Evolutionary conservation across 2,888 invertebrate species (phyloP), one percentile per base, ranked within the genome.

Genomic region (Hesperia comma): DNA sequence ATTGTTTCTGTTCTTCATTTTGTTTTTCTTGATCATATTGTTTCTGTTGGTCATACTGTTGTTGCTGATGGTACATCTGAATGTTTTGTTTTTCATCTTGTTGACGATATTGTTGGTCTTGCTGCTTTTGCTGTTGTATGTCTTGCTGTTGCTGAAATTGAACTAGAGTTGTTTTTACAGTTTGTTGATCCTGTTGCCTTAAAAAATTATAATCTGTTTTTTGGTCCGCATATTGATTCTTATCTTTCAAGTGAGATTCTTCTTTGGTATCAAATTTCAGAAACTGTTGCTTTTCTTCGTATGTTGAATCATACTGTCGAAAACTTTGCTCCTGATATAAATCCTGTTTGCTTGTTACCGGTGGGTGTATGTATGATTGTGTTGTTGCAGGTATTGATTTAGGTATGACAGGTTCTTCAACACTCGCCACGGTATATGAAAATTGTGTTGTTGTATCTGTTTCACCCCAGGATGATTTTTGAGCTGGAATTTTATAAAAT

Each of bases 381-480:
- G 83, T 78, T 61, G 83, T 85, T 69, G 85, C 82, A 75, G 86
- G 81, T 73, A 87, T 78, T 69, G 86, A 80, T 76, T 87, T 88
- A 67, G 84, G 71, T 79, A 87, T 74, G 72, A 86, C 79, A 62
- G 81, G 77, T 70, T 87, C 87, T 68, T 83, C 83, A 67, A 85
- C 87, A 83, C 82, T 87, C 61, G 83, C 84, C 51, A 80, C 79
- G 70, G 87, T 82, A 77, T 90, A 91, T 53, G 87, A 85, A 79
- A 89, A 89, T 73, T 88, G 86, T 43, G 84, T 76, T 67, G 80
- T 77, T 67, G 79, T 81, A 68, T 92, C 92, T 43, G 85, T 75
- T 77, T 91, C 91, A 72, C 84, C 85, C 91, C 90, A 92, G 71
- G 89, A 77, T 62, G 90, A 75, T 80, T 90, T 91, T 83, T 91